Base-by-base conservation (phyloP, 2,888 invertebrate species). In the Mayetiola destructor region DNA sequence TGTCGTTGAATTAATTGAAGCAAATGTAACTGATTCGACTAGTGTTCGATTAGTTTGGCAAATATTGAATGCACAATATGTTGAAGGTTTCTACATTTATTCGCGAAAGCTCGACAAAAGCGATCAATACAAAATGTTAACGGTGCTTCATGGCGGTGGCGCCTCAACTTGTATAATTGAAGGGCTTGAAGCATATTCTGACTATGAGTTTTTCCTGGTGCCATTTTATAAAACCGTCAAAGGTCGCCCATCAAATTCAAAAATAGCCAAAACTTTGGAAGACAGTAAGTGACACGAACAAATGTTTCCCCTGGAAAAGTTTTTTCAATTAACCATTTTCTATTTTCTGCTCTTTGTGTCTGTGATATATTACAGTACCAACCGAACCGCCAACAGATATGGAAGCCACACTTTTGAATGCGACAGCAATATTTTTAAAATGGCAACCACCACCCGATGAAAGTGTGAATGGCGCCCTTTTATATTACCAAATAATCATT, bases 141-240 rank as follows among this genome's bases (percentile, higher is more conserved):
- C 85, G 59, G 83, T 87, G 64, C 75, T 86, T 60, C 85, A 86
- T 75, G 85, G 85, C 64, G 71, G 70, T 39, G 83, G 83, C 56
- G 78, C 82, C 57, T 82, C 85, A 48, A 82, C 84, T 57, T 85
- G 85, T 69, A 82, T 84, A 65, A 82, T 87, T 65, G 82, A 82
- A 60, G 85, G 83, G 64, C 77, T 94, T 67, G 77, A 80, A 61
- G 88, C 90, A 72, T 90, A 84, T 73, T 82, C 88, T 60, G 82
- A 82, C 69, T 94, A 94, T 73, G 88, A 92, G 74, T 88, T 94
- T 74, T 90, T 93, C 75, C 79, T 95, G 63, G 81, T 89, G 67
- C 93, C 94, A 61, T 94, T 89, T 75, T 90, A 85, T 73, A 85
- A 84, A 72, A 83, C 80, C 68, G 81, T 91, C 63, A 88, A 91